These are phyloP conservation scores for Heteropelma amictum DNA, from an alignment of 2,888 invertebrate species.

Conservation along the genomic window DNA sequence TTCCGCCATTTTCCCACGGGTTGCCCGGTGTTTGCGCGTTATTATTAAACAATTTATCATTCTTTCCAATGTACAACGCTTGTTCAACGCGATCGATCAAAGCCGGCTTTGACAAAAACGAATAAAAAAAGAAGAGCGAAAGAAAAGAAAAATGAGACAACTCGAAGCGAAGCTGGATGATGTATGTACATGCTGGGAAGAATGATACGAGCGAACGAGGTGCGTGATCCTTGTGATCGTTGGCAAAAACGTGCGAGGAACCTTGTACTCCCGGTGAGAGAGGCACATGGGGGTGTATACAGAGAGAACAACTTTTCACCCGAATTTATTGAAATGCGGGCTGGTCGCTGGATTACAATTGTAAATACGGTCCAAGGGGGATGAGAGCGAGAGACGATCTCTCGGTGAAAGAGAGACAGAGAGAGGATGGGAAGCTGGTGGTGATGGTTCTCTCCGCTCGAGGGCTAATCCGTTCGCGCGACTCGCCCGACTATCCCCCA, in stretches of 20 bases:
- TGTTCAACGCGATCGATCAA: neutral
- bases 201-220: constrained; percentile 41
- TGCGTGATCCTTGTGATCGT: constrained; percentile 15
- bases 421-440: constrained; percentile 8
- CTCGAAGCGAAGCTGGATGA: neutral
- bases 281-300: too few relatives aligned
- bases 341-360: constrained; percentile 53
- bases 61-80: constrained; percentile 18
- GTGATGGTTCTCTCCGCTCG: constrained; percentile 38
- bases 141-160: neutral
- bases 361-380: constrained; percentile 50
- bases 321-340: constrained; percentile 57
- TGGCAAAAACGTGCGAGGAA: constrained; percentile 18
- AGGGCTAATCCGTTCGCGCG: constrained; percentile 55
- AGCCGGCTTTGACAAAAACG: neutral
- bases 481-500: constrained; percentile 35
- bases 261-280: constrained; percentile 21
- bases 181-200: neutral
- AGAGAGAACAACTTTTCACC: constrained; percentile 56
- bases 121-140: neutral
- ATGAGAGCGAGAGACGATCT: neutral
- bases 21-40: too few relatives aligned
- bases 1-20: too few relatives aligned
- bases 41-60: constrained; percentile 34
- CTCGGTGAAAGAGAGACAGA: neutral